Percentiles rank a stretch among this genome's conserved stretches.
phyloP scores from a whole-genome alignment of 2,113 vertebrate genomes.

The Pycnonotus jocosus region DNA sequence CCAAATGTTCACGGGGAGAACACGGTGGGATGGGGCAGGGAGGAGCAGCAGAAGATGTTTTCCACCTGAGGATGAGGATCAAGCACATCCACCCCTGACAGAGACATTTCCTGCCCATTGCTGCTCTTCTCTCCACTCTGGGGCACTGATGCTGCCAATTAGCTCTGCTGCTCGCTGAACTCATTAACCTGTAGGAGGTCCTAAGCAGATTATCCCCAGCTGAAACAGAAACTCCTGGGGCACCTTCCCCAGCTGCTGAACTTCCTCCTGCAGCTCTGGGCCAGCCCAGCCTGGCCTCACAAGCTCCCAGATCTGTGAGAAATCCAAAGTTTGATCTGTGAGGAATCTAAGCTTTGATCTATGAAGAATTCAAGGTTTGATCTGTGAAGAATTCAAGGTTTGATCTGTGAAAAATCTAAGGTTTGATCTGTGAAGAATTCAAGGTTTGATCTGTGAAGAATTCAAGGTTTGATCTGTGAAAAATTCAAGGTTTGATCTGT shows the following conservation, averaged over 20 bases:
- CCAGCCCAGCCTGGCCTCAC: not conserved
- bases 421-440: accelerated
- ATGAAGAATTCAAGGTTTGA: too few relatives aligned
- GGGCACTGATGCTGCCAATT: not conserved
- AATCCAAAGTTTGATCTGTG: too few relatives aligned
- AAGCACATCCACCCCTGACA: not conserved
- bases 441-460: too few relatives aligned
- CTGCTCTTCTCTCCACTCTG: not conserved
- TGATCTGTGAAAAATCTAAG: too few relatives aligned
- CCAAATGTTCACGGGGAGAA: not conserved
- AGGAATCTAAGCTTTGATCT: too few relatives aligned
- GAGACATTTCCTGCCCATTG: not conserved
- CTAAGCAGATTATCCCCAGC: not conserved
- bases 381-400: too few relatives aligned
- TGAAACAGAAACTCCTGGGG: not conserved
- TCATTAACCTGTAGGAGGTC: not conserved
- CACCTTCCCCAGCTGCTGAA: not conserved
- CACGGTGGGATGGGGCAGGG: accelerated
- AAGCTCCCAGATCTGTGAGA: not conserved
- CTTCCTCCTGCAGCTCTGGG: not conserved
- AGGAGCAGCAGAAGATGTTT: not conserved
- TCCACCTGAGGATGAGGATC: not conserved
- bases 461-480: too few relatives aligned
- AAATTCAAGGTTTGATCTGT: too few relatives aligned
- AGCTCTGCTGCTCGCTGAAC: not conserved